Percentiles rank a stretch among this genome's conserved stretches.
Evolutionary conservation across 92 coral and sea anemone species (phyloP).

Genomic region (Bergia sp.): DNA sequence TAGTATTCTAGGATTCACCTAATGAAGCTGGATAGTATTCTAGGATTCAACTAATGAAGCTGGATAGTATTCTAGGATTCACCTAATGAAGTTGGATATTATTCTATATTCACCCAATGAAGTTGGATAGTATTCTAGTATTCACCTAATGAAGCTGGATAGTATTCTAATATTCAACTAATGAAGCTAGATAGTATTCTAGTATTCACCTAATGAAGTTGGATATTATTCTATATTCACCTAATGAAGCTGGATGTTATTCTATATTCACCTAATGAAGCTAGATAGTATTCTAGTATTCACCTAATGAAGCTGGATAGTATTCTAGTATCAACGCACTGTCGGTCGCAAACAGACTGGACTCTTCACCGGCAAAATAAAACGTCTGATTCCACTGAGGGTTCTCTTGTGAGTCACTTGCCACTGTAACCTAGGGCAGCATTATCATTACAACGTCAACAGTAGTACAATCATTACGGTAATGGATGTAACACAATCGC

Average conservation of each 20-base stretch:
- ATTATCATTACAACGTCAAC: not conserved
- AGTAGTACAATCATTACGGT: not conserved
- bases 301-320: slow-evolving; percentile 79
- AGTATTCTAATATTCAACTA: no score
- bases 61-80: no score
- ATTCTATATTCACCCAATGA: no score
- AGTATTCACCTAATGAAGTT: slow-evolving; percentile 72
- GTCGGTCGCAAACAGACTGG: slow-evolving; percentile 64
- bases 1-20: no score
- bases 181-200: not conserved
- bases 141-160: no score
- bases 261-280: no score
- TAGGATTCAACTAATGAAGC: no score
- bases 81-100: no score
- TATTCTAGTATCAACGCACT: slow-evolving; percentile 83
- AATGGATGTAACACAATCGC: not conserved
- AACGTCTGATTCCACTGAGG: slow-evolving; percentile 94
- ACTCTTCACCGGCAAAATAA: slow-evolving; percentile 71
- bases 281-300: not conserved
- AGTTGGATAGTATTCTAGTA: no score
- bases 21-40: no score
- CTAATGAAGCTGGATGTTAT: no score
- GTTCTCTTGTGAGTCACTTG: slow-evolving; percentile 77
- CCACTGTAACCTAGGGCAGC: slow-evolving; percentile 68
- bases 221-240: slow-evolving; percentile 69